Evolutionary conservation across 2,113 vertebrate species (phyloP).

Genomic region (Piaya cayana): DNA sequence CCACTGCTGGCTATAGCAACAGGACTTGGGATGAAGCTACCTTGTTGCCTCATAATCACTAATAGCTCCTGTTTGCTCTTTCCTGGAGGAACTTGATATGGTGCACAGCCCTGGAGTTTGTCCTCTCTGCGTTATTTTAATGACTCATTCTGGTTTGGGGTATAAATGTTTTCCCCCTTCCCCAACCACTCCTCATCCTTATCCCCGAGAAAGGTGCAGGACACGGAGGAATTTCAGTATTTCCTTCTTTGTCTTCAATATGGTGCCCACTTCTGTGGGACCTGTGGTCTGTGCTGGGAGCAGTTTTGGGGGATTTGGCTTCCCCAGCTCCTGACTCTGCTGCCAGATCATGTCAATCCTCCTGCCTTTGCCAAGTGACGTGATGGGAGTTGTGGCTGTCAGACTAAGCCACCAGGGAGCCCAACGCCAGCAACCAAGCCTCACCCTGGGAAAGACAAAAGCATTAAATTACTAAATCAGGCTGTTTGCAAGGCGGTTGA

Average conservation of each 20-base stretch:
- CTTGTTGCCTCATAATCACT: neutral
- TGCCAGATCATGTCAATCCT: neutral
- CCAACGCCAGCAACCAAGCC: neutral
- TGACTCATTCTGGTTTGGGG: neutral
- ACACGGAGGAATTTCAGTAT: neutral
- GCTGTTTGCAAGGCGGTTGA: neutral
- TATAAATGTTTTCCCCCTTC: neutral
- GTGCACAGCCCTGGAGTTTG: neutral
- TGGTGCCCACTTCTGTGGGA: neutral
- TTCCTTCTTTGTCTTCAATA: neutral
- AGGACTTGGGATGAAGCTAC: neutral
- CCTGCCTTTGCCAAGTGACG: neutral
- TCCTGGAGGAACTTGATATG: neutral
- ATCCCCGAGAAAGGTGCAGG: rapidly evolving
- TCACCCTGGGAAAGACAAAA: neutral
- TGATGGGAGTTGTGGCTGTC: neutral
- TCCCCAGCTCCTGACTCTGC: neutral
- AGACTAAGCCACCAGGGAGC: neutral
- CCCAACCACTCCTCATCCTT: neutral
- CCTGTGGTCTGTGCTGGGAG: neutral
- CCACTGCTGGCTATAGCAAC: neutral
- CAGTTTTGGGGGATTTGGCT: neutral
- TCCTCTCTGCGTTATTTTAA: neutral
- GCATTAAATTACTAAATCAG: neutral
- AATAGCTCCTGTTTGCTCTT: neutral